Base-by-base conservation (phyloP, 2,797 vertebrate genomes). In the Emys orbicularis region DNA sequence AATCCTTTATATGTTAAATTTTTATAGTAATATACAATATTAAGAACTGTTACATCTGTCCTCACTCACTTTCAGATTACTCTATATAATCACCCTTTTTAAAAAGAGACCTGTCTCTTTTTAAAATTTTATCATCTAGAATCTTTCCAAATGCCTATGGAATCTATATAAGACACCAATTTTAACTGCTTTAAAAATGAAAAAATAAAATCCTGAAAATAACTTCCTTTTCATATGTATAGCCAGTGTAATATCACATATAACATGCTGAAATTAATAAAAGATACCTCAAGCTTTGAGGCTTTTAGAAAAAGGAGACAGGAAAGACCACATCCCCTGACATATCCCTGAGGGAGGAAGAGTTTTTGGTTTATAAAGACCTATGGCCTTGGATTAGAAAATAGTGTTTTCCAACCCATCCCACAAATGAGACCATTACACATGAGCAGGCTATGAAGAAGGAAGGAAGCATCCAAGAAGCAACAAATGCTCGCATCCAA, bases 401-500 rank as follows among this genome's bases (percentile, higher is more conserved):
- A 83, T 82, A 86, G 88, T 88, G 37, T 95, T 89, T 95, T 89
- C 81, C 87, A 93, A 54, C 84, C 61, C 90, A 91, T 87, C 85
- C 86, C 90, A 84, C 83, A 90, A 93, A 81, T 87, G 52, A 74
- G 57, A 79, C 93, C 56, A 49, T 87, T 91, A 80, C 52, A 90
- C 88, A 80, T 74, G 94, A 94, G 90, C 89, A 90, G 44, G 65
- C 93, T 80, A 7, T 80, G 94, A 94, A 68, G 77, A 88, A 95
- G 92, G 90, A 93, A 96, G 91, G 88, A 87, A 83, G 87, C 79
- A 86, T 86, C 94, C 85, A 93, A 88, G 41, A 80, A 82, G 80
- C 83, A 93, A 84, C 76, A 84, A 47, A 91, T 81, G 25, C 85
- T 96, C 92, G 93, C 91, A 94, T 91, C 95, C 95, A 95, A 93